Evolutionary conservation across 2,888 invertebrate species (phyloP).

Genomic region (Microctonus brassicae): DNA sequence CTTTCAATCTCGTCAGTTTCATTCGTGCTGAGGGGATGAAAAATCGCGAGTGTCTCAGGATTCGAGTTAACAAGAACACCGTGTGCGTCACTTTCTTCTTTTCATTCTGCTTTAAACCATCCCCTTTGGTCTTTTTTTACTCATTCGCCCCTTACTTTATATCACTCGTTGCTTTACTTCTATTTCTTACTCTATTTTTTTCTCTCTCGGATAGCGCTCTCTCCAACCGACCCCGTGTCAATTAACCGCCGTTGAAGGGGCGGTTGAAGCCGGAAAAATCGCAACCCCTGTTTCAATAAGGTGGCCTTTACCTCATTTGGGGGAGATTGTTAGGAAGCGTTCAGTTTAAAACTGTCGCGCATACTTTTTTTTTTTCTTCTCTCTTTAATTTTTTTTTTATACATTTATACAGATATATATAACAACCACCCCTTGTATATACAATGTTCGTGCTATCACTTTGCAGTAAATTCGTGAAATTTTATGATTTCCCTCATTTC

Average conservation of each 20-base stretch:
- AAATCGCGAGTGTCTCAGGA: constrained; percentile 65
- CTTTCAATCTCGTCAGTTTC: constrained; percentile 49
- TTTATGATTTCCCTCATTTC: constrained; percentile 34
- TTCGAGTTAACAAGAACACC: constrained; percentile 69
- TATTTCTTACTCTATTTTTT: constrained; percentile 42
- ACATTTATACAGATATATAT: neutral
- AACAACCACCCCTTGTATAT: constrained; percentile 33
- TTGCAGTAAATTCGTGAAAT: constrained; percentile 62
- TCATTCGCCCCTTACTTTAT: neutral
- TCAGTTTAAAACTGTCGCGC: constrained; percentile 67
- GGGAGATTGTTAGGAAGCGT: constrained; percentile 66
- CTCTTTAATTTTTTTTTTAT: neutral
- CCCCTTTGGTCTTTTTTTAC: constrained; percentile 8
- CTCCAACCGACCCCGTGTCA: constrained; percentile 63
- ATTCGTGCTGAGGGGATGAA: constrained; percentile 64
- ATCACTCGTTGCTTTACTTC: constrained; percentile 30
- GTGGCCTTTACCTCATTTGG: constrained; percentile 70
- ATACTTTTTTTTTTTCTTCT: neutral
- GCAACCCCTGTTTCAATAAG: constrained; percentile 70
- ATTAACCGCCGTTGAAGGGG: constrained; percentile 65
- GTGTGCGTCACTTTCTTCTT: constrained; percentile 47
- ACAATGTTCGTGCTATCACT: constrained; percentile 61
- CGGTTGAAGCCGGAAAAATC: constrained; percentile 64
- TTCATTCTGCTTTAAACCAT: constrained; percentile 11
- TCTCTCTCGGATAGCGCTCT: constrained; percentile 27